Evolutionary conservation across 2,888 invertebrate species (phyloP).

Genomic region (Allacma fusca): DNA sequence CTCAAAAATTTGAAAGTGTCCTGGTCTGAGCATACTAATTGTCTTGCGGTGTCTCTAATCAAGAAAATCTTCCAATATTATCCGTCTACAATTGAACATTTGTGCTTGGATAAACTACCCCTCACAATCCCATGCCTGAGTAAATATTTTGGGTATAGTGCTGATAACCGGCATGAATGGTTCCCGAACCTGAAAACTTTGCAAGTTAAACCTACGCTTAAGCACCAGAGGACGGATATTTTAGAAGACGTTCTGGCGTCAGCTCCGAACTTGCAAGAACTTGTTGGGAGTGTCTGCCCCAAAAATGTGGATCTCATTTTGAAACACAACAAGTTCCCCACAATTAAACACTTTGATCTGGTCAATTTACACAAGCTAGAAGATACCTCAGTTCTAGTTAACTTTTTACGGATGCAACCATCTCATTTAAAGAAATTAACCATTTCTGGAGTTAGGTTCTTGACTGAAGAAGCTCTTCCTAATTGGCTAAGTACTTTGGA

Average conservation of each 20-base stretch:
- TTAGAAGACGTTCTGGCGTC: background rate
- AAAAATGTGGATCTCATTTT: slow-evolving; percentile 4
- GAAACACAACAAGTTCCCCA: background rate
- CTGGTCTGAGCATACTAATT: background rate
- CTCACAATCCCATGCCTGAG: background rate
- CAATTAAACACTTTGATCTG: slow-evolving; percentile 11
- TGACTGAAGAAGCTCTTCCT: background rate
- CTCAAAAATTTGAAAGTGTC: background rate
- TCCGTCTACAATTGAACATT: background rate
- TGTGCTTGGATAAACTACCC: background rate
- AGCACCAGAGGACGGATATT: background rate
- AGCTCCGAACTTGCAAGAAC: background rate
- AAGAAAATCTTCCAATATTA: slow-evolving; percentile 7
- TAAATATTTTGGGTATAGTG: background rate
- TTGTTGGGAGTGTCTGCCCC: slow-evolving; percentile 7
- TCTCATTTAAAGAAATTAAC: background rate
- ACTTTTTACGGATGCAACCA: background rate
- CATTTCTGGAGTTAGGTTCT: background rate
- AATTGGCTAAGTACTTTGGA: background rate
- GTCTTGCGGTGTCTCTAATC: background rate
- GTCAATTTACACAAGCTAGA: background rate
- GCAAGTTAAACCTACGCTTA: background rate
- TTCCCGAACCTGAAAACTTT: background rate
- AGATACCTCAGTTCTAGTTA: background rate
- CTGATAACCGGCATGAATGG: background rate